Evolutionary conservation across 2,888 invertebrate genomes (phyloP), one percentile per base, ranked within the genome.

Genomic region (Nomada goodeniana): DNA sequence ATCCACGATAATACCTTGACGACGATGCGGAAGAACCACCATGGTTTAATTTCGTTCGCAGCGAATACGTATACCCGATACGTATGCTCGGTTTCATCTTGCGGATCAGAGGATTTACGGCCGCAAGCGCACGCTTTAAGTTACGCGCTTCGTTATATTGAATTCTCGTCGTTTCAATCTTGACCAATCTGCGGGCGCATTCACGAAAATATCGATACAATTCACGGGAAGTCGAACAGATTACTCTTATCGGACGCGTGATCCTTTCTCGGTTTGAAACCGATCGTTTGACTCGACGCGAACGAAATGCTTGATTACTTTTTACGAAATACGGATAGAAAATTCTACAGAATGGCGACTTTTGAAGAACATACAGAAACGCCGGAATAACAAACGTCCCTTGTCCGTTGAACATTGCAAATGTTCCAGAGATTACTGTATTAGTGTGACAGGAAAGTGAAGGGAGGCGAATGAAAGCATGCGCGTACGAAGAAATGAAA

Each of bases 41-140:
- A 36, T 36, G 26, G 26, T 64, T 75, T 52, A 52, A 77, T 77
- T 23, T 44, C n/a, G 47, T 67, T 61, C 23, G 18, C 10, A 29
- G 23, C n/a, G 15, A 79, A n/a, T n/a, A n/a, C n/a, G n/a, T n/a
- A n/a, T 59, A 64, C 75, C 69, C 69, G 75, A 77, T 72, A 60
- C 47, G 20, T 47, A 7, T 10, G 26, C 47, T 65, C 52, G 47
- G n/a, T 70, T 69, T 36, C 61, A 47, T 65, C 29, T 60, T 60
- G 52, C 20, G 10, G 52, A 42, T 26, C n/a, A 26, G 18, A 13
- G 29, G 18, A 29, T 29, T 53, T 59, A 20, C 13, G 20, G n/a
- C 26, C 23, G 47, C 2, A 11, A n/a, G 13, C 44, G 44, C 2
- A 18, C 23, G 13, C 60, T 42, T 36, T 60, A 18, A 36, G 60